These are phyloP conservation scores for Melanchra persicariae DNA, from an alignment of 2,888 invertebrate genomes.

Conservation along the genomic window DNA sequence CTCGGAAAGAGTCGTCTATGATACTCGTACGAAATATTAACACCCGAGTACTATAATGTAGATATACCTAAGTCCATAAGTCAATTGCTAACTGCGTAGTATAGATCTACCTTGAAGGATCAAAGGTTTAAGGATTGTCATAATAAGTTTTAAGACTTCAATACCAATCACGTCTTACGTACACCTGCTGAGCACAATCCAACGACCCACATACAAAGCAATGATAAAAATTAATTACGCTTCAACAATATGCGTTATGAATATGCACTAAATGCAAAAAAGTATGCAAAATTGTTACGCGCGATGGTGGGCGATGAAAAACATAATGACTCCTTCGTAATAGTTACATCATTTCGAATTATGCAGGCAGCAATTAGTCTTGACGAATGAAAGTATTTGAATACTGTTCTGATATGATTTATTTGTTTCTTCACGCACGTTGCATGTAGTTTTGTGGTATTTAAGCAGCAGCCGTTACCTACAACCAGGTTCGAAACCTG, in stretches of 20 bases:
- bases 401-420: constrained; percentile 19
- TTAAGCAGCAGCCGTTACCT: neutral
- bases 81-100: constrained; percentile 18
- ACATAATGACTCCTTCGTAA: constrained; percentile 57
- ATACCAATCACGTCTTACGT: constrained; percentile 5
- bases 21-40: neutral
- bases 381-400: constrained; percentile 64
- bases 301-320: constrained; percentile 63
- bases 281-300: constrained; percentile 63
- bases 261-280: constrained; percentile 63
- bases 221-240: constrained; percentile 47
- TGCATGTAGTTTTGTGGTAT: neutral
- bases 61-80: neutral
- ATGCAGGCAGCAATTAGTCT: constrained; percentile 56
- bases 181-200: constrained; percentile 6
- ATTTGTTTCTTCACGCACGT: constrained; percentile 19
- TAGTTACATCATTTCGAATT: constrained; percentile 57
- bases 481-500: neutral
- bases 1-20: neutral
- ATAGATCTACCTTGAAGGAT: constrained; percentile 1
- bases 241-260: constrained; percentile 48
- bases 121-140: constrained; percentile 15
- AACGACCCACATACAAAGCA: constrained; percentile 51
- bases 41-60: neutral
- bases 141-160: constrained; percentile 24